Conservation (phyloP, 2,888 invertebrate species). For the Drosophila rubida region DNA sequence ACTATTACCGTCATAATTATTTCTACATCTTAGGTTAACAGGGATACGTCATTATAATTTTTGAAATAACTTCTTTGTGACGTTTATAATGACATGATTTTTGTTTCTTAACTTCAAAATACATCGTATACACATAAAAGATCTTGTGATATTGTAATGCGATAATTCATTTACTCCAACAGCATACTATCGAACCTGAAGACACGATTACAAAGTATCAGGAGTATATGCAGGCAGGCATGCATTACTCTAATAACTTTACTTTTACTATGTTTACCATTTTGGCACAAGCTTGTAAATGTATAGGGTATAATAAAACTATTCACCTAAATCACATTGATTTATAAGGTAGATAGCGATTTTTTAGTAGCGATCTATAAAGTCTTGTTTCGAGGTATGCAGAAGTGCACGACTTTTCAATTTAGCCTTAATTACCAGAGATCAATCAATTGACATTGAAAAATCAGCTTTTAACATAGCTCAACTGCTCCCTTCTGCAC, state of each 20-base stretch:
- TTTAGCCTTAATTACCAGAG: constrained; percentile 19
- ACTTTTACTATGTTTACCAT: neutral
- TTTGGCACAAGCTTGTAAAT: neutral
- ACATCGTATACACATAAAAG: too few relatives aligned
- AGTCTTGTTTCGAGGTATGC: constrained; percentile 4
- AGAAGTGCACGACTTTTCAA: constrained; percentile 25
- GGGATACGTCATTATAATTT: too few relatives aligned
- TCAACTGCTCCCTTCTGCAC: neutral
- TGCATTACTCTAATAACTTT: too few relatives aligned
- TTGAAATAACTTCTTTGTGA: too few relatives aligned
- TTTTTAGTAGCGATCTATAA: constrained; percentile 3
- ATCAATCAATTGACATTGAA: constrained; percentile 47
- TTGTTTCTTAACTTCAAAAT: too few relatives aligned
- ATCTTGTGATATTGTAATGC: too few relatives aligned
- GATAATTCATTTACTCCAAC: too few relatives aligned
- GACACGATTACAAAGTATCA: too few relatives aligned
- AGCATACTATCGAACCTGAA: too few relatives aligned
- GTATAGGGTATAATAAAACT: neutral
- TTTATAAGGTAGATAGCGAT: neutral
- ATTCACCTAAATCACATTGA: constrained; percentile 2
- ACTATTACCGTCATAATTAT: neutral
- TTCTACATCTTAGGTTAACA: too few relatives aligned
- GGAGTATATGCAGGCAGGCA: too few relatives aligned
- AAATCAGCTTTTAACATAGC: neutral
- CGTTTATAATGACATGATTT: too few relatives aligned